Conservation (phyloP, 2,888 invertebrate genomes). For the Drosophila niveifrons region DNA sequence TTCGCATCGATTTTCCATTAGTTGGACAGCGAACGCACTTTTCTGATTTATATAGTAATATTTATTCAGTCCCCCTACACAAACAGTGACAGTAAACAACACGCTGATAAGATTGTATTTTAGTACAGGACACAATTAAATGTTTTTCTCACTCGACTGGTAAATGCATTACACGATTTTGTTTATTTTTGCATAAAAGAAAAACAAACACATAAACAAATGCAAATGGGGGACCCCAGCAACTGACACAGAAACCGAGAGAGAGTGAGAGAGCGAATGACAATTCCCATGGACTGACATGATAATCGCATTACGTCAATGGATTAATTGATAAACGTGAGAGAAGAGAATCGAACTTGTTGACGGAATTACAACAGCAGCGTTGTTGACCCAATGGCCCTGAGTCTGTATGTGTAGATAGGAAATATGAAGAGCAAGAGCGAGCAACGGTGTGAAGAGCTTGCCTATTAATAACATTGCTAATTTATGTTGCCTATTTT, state of each 20-base stretch:
- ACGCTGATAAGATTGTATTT: constrained; percentile 47
- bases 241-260: neutral
- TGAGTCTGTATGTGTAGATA: neutral
- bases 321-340: constrained; percentile 48
- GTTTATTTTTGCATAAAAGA: constrained; percentile 21
- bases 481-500: constrained; percentile 10
- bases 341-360: constrained; percentile 37
- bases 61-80: constrained; percentile 1
- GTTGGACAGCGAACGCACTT: neutral
- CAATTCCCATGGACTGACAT: constrained; percentile 47
- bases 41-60: constrained; percentile 11
- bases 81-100: constrained; percentile 36
- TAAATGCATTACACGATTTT: constrained; percentile 40
- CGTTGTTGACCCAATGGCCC: constrained; percentile 9
- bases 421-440: neutral
- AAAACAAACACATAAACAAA: constrained; percentile 2
- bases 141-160: constrained; percentile 44
- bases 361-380: constrained; percentile 38
- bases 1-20: neutral
- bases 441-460: neutral
- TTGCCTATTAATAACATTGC: constrained; percentile 1
- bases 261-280: constrained; percentile 8
- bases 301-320: constrained; percentile 70
- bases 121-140: constrained; percentile 36
- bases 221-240: constrained; percentile 27